phyloP scores from a whole-genome alignment of 1,140 invertebrate species.

The Drosophila ohnishii region DNA sequence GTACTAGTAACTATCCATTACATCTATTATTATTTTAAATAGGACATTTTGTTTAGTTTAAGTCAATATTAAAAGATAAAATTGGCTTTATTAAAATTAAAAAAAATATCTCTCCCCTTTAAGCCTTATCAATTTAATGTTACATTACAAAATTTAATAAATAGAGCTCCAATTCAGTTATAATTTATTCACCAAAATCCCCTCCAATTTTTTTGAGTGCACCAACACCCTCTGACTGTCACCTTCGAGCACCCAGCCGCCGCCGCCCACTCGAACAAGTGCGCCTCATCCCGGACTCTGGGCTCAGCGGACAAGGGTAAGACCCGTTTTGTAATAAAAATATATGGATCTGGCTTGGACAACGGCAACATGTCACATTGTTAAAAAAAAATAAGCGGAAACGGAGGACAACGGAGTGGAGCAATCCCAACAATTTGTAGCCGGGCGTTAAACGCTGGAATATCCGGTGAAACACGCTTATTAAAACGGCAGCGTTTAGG shows the following conservation, averaged over 20 bases:
- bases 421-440: slow-evolving; percentile 53
- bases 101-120: background rate
- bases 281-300: slow-evolving; percentile 11
- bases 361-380: slow-evolving; percentile 55
- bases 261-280: slow-evolving; percentile 1
- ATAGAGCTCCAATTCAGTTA: background rate
- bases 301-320: slow-evolving; percentile 37
- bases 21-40: no score
- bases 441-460: slow-evolving; percentile 36
- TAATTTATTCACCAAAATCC: background rate
- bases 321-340: slow-evolving; percentile 64
- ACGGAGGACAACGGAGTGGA: slow-evolving; percentile 6
- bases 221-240: no score
- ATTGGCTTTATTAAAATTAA: background rate
- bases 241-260: background rate
- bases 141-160: background rate
- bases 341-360: slow-evolving; percentile 51
- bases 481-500: slow-evolving; percentile 42
- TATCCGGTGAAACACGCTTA: slow-evolving; percentile 35
- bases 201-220: background rate
- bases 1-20: no score
- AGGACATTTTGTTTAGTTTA: no score
- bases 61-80: no score
- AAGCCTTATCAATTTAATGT: background rate
- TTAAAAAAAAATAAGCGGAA: slow-evolving; percentile 25